Base-by-base conservation (phyloP, 2,888 invertebrate species). In the Luffia ferchaultella region DNA sequence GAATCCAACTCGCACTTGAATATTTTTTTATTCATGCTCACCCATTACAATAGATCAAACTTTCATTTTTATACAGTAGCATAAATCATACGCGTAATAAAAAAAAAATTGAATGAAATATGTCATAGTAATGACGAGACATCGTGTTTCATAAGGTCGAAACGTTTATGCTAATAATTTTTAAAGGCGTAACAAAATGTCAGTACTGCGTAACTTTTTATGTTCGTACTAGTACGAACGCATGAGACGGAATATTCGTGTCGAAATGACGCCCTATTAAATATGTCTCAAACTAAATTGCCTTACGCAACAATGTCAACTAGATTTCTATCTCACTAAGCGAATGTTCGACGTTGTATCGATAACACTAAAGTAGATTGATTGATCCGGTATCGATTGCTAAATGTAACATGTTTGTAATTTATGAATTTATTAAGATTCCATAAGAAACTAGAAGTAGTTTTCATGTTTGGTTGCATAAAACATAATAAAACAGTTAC, bases 121-220 rank as follows among this genome's bases (percentile, higher is more conserved):
- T n/a, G n/a, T n/a, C n/a, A n/a, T n/a, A n/a, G n/a, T n/a, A n/a
- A n/a, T n/a, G n/a, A n/a, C n/a, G n/a, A n/a, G n/a, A n/a, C n/a
- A n/a, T n/a, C n/a, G n/a, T n/a, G 12, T 30, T 30, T 30, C 30
- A 30, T 12, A 30, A 30, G 60, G 58, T 58, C 60, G 50, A 61
- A 60, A 60, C 61, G 67, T 68, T 70, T 76, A 76, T 76, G 75
- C 69, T 70, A 76, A 76, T 75, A 50, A n/a, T 55, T 58, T 56
- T 58, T 55, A 62, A 58, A 50, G 59, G 54, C 55, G 55, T 62
- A 66, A 68, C 67, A 63, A 67, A 76, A 76, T 76, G 75, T 73
- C 73, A 70, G 62, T 63, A 58, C 61, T 60, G 65, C 62, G 61
- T 68, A 67, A 69, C 66, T 65, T 42, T 5, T 43, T 3, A 3